phyloP scores from a whole-genome alignment of 2,797 vertebrate species.

The Cebuella pygmaea region DNA sequence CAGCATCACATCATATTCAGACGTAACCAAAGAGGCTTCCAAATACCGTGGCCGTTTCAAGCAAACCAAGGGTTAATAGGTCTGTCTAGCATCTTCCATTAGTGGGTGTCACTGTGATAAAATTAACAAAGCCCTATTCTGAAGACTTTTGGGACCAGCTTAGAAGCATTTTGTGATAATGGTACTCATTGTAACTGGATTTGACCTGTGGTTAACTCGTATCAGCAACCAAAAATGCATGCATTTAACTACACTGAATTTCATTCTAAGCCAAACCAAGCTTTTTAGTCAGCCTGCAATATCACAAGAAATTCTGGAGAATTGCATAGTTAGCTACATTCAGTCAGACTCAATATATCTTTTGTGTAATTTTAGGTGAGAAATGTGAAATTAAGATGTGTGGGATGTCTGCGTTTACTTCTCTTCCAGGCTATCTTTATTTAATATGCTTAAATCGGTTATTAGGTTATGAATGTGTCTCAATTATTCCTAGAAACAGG shows the following conservation, averaged over 20 bases:
- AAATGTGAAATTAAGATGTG: not conserved
- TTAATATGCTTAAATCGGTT: not conserved
- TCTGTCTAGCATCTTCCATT: not conserved
- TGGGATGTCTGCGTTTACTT: not conserved
- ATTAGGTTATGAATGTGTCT: constrained; percentile 34
- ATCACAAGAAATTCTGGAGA: not conserved
- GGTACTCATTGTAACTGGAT: constrained; percentile 60
- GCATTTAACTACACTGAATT: constrained; percentile 37
- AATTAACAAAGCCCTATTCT: constrained; percentile 54
- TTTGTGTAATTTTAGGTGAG: not conserved
- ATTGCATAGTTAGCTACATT: not conserved
- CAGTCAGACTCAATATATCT: not conserved
- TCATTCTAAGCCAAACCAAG: not conserved
- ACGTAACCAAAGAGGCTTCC: not conserved
- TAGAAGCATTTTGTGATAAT: constrained; percentile 56
- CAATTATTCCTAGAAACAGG: constrained; percentile 22
- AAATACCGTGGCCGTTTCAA: not conserved
- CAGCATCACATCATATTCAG: not conserved
- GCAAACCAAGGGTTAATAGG: not conserved
- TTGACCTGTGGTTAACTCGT: constrained; percentile 61
- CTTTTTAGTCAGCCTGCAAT: not conserved
- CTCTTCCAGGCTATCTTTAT: not conserved
- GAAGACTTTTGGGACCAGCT: not conserved
- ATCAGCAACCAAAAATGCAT: not conserved
- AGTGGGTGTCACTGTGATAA: not conserved